Conservation (phyloP, 1,140 invertebrate genomes). For the Temnothorax longispinosus region DNA sequence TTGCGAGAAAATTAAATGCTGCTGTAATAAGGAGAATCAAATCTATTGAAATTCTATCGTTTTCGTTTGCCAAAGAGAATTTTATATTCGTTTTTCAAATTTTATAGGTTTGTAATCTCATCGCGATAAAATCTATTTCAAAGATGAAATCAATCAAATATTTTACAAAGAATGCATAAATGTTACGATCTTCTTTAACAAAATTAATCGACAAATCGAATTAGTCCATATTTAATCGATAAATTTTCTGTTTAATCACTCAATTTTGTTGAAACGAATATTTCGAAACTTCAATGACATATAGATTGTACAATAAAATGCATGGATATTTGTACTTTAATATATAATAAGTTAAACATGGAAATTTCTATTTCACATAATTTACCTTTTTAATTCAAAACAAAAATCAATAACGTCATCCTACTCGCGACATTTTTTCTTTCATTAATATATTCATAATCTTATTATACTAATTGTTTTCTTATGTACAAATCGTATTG, state of each 20-base stretch:
- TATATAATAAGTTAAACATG: neutral
- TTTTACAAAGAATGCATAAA: neutral
- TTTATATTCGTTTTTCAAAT: neutral
- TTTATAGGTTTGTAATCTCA: neutral
- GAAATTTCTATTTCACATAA: neutral
- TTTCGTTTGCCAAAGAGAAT: neutral
- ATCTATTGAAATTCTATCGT: neutral
- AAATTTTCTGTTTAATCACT: neutral
- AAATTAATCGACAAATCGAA: neutral
- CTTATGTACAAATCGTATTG: neutral
- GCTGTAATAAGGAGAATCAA: neutral
- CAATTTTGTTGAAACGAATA: neutral
- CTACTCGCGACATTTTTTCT: neutral
- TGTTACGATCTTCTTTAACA: neutral
- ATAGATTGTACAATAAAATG: neutral
- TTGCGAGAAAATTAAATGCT: slow-evolving; percentile 1
- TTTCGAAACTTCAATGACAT: neutral
- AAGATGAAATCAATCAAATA: neutral
- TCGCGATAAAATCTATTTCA: neutral
- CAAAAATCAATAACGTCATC: neutral
- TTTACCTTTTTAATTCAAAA: neutral
- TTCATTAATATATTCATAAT: slow-evolving; percentile 8
- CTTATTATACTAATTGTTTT: neutral
- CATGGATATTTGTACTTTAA: neutral
- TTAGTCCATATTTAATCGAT: neutral